Base-by-base conservation (phyloP, 2,113 vertebrate species). In the Tor tambroides region DNA sequence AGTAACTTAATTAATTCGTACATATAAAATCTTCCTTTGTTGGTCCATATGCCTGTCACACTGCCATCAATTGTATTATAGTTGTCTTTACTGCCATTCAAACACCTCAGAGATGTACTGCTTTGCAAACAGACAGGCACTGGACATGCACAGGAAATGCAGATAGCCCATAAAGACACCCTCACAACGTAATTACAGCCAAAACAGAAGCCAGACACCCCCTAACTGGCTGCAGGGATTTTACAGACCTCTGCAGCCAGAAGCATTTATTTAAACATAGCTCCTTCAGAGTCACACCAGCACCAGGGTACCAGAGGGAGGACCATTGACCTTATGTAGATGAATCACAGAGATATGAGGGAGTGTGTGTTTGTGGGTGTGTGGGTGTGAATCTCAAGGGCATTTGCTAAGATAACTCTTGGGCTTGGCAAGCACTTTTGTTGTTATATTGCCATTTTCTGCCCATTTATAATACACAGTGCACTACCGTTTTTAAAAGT, bases 131-230 rank as follows among this genome's bases (percentile, higher is more conserved):
- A 67, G 59, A 67, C 38, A 59, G 21, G 12, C 32, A 21, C 32
- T 84, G 21, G 65, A 56, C 26, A 56, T 65, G 54, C 7, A 63
- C 76, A 84, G 80, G 71, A 86, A 89, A 74, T 85, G 26, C 46
- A 86, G 49, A 41, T 41, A 65, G 41, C 59, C 46, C 41, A 35
- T 61, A 12, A 38, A 86, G 21, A 79, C 17, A 51, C 11, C 30
- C 75, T 46, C 30, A 71, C 59, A 87, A 80, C 46, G 59, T 85
- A 71, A 89, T 89, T 87, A 85, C 26, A 82, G 14, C 14, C 30
- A 80, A 61, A 28, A 78, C 80, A 83, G 80, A n/a, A 30, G 69
- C 69, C 49, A 26, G 49, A 80, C 63, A 71, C 19, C 54, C 41
- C 67, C 65, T 28, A 49, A 61, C 23, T 7, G 32, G 26, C 65